phyloP scores from a whole-genome alignment of 2,888 invertebrate species.

The Nomada fucata region DNA sequence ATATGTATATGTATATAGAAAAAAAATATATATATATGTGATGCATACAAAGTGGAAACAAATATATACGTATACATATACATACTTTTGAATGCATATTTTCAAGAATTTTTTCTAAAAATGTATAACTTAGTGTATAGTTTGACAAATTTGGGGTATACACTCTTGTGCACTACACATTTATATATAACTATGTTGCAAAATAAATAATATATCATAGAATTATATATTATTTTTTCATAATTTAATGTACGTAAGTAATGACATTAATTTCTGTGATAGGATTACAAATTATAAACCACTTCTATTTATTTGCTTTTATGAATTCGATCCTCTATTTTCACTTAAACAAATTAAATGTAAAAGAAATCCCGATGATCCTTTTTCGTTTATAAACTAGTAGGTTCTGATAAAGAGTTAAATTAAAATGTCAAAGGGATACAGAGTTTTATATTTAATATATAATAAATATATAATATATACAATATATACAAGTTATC shows the following conservation, averaged over 20 bases:
- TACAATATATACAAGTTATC: constrained; percentile 69
- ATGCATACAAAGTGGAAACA: not conserved
- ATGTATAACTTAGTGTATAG: constrained; percentile 44
- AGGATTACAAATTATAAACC: not conserved
- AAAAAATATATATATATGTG: constrained; percentile 16
- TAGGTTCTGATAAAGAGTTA: constrained; percentile 14
- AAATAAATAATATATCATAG: constrained; percentile 54
- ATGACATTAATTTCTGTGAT: constrained; percentile 12
- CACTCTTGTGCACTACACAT: constrained; percentile 52
- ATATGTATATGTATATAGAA: constrained; percentile 10
- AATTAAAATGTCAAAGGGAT: constrained; percentile 15
- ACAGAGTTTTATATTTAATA: constrained; percentile 29
- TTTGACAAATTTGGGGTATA: constrained; percentile 26
- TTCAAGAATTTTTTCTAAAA: constrained; percentile 40
- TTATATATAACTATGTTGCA: constrained; percentile 49
- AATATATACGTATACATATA: constrained; percentile 20
- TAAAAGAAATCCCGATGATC: not conserved
- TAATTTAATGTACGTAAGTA: constrained; percentile 24
- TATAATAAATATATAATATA: constrained; percentile 66
- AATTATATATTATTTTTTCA: constrained; percentile 33
- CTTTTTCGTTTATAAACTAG: constrained; percentile 4
- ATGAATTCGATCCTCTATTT: not conserved
- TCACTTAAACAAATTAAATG: not conserved
- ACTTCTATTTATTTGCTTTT: not conserved
- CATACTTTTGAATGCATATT: constrained; percentile 28